A percentile compares a stretch with the other conserved stretches of the same genome.
Evolutionary conservation across 1,140 invertebrate genomes (phyloP).

Genomic region (Leptopilina boulardi): DNA sequence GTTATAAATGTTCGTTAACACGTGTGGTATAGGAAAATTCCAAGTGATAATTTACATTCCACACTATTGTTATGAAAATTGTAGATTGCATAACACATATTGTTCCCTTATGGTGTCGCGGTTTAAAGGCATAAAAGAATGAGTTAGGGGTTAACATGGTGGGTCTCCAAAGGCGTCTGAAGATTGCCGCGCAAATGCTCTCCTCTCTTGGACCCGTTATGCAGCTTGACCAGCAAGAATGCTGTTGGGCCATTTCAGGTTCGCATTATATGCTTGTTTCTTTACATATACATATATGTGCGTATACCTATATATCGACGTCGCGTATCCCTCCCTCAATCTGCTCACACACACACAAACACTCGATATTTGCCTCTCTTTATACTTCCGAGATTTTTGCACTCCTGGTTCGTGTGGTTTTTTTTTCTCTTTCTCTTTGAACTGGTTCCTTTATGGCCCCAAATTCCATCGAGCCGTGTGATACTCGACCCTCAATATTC

Average conservation of each 20-base stretch:
- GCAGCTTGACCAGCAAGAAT: conserved; percentile 52
- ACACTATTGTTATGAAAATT: conserved; percentile 3
- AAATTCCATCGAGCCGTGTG: neutral
- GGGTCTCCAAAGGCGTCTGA: conserved; percentile 10
- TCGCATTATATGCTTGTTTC: conserved; percentile 32
- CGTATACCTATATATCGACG: conserved; percentile 2
- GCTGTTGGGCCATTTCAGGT: conserved; percentile 43
- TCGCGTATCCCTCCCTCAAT: neutral
- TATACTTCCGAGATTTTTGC: neutral
- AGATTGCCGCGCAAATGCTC: conserved; percentile 22
- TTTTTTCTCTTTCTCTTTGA: neutral
- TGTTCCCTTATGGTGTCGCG: neutral
- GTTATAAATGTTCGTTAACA: neutral
- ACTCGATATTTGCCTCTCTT: conserved; percentile 37
- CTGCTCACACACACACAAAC: neutral
- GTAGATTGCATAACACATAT: conserved; percentile 7
- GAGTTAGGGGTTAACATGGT: conserved; percentile 16
- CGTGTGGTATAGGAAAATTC: neutral
- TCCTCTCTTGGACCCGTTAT: conserved; percentile 54
- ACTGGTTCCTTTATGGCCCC: neutral
- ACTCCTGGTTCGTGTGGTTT: neutral
- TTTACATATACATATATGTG: conserved; percentile 33
- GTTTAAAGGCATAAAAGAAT: neutral
- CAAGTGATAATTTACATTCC: conserved; percentile 4
- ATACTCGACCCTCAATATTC: neutral